phyloP scores from a whole-genome alignment of 37 sponge, comb jelly and placozoan genomes.

The Agelas oroides region DNA sequence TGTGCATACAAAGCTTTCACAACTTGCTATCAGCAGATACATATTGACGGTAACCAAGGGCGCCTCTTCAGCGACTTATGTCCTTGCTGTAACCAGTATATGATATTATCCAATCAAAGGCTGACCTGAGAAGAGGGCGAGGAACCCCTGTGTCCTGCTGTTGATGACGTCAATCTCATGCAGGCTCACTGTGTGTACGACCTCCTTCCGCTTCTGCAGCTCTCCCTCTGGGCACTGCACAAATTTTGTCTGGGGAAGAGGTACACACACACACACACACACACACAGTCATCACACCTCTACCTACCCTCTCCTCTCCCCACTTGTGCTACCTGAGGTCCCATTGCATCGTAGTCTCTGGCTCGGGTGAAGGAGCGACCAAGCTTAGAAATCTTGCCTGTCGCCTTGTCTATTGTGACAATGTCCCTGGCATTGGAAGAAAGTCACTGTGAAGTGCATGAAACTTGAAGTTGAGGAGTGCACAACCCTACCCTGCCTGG shows the following conservation, averaged over 20 bases:
- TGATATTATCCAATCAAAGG: too few relatives aligned
- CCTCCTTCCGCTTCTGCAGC: conserved; percentile 97
- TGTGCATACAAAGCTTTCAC: too few relatives aligned
- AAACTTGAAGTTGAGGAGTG: background rate
- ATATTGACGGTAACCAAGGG: too few relatives aligned
- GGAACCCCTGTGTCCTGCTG: conserved; percentile 95
- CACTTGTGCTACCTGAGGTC: conserved; percentile 95
- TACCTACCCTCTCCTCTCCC: background rate
- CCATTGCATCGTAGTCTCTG: conserved; percentile 99
- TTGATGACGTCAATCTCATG: conserved; percentile 99
- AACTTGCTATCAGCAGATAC: too few relatives aligned
- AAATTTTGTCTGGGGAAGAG: conserved; percentile 83
- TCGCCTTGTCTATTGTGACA: conserved; percentile 97
- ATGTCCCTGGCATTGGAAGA: conserved; percentile 76
- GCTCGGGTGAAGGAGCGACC: conserved; percentile 98
- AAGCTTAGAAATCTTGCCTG: conserved; percentile 85
- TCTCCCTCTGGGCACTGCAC: conserved; percentile 99
- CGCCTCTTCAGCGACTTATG: too few relatives aligned
- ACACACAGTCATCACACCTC: background rate
- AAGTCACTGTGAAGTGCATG: background rate
- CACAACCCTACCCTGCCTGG: conserved; percentile 78
- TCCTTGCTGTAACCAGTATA: too few relatives aligned
- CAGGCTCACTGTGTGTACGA: conserved; percentile 97
- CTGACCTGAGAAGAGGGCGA: conserved; percentile 94
- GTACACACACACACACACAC: too few relatives aligned